Evolutionary conservation across 2,888 invertebrate species (phyloP), one percentile per base, ranked within the genome.

Genomic region (Cataglyphis rosenhaueri): DNA sequence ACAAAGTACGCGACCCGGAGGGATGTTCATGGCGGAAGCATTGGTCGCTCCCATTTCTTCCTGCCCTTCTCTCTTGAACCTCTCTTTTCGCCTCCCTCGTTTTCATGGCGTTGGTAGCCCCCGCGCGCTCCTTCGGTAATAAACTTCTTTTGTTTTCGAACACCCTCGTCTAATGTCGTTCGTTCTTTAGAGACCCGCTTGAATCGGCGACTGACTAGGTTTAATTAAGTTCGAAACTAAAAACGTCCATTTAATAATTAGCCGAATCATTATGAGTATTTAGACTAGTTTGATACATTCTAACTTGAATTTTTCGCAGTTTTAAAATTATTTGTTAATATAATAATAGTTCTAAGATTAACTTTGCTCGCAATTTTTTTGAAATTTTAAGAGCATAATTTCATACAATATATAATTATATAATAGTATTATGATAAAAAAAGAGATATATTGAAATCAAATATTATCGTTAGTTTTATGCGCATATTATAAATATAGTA

Each of bases 71-170:
- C 32, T 70, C 21, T 8, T 35, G 71, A 44, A 44, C 70, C 61
- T 65, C 78, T 64, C 81, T 59, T 57, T 62, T 55, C 84, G 68
- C 79, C n/a, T 85, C 83, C 83, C 85, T 73, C 76, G 48, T 52
- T 73, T 61, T 79, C 70, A 55, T 21, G 29, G 48, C 41, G 41
- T 70, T 78, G 57, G 12, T n/a, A 15, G 64, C 68, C 66, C 18
- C 64, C 41, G 71, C 64, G 44, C 62, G 57, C 85, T 86, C 84
- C 84, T 84, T 38, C 84, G 85, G 87, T 90, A 92, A 93, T 92
- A 92, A 92, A 91, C 89, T 89, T 89, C 91, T 89, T 93, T 93
- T 93, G 93, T 93, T 88, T 92, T 91, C 90, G 82, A 71, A 81
- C 86, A 71, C 82, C 74, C 87, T 85, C 73, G 78, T 84, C 85